A percentile compares a stretch with the other conserved stretches of the same genome.
Conservation (phyloP, 2,888 invertebrate genomes). For the Empis stercorea region DNA sequence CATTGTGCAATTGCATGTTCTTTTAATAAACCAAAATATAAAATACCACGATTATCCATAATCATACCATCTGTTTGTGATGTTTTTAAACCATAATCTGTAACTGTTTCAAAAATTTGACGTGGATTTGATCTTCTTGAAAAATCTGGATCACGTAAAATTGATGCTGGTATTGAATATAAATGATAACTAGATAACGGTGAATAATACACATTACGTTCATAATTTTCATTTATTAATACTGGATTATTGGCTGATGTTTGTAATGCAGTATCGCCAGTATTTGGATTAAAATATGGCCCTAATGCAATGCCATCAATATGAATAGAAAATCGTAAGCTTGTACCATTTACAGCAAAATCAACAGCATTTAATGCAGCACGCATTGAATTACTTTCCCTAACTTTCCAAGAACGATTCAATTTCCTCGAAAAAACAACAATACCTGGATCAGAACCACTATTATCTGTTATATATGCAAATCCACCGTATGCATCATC, state of each 20-base stretch:
- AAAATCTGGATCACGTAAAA: slow-evolving; percentile 43
- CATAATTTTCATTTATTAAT: slow-evolving; percentile 18
- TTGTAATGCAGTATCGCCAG: slow-evolving; percentile 15
- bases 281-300: slow-evolving; percentile 39
- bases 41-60: slow-evolving; percentile 54
- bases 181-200: slow-evolving; percentile 56
- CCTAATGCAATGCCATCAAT: slow-evolving; percentile 61
- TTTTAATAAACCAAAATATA: slow-evolving; percentile 57
- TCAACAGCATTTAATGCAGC: slow-evolving; percentile 44
- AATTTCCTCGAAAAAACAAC: slow-evolving; percentile 54
- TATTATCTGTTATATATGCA: slow-evolving; percentile 62
- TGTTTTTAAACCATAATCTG: slow-evolving; percentile 46
- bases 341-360: slow-evolving; percentile 48
- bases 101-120: slow-evolving; percentile 34
- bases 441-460: slow-evolving; percentile 53
- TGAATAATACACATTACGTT: slow-evolving; percentile 47
- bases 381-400: slow-evolving; percentile 49
- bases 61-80: slow-evolving; percentile 64
- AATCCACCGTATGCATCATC: slow-evolving; percentile 53
- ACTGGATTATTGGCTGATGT: slow-evolving; percentile 14
- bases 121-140: slow-evolving; percentile 27
- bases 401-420: slow-evolving; percentile 56
- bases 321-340: slow-evolving; percentile 44
- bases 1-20: slow-evolving; percentile 57
- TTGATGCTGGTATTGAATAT: slow-evolving; percentile 49